Conservation (phyloP, 2,113 vertebrate genomes). For the Aspiorhynchus laticeps region DNA sequence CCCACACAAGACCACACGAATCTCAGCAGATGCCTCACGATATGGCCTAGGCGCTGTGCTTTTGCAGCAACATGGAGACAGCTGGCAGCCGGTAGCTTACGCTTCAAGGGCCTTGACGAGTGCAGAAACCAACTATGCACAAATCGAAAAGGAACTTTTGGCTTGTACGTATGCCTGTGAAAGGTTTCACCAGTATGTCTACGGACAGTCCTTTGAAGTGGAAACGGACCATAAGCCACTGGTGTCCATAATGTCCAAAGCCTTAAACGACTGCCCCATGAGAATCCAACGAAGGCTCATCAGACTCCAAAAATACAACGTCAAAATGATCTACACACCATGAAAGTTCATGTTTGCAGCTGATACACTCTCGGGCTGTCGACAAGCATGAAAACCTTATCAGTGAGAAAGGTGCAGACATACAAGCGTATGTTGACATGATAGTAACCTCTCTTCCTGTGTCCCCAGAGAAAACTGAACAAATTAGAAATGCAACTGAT, state of each 20-base stretch:
- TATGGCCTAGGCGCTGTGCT: conserved; percentile 40
- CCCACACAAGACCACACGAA: conserved; percentile 9
- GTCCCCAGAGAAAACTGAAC: conserved; percentile 29
- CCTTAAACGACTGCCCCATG: conserved; percentile 45
- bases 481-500: conserved; percentile 32
- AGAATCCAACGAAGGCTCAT: conserved; percentile 47
- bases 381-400: conserved; percentile 4
- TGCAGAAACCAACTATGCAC: conserved; percentile 44
- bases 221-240: conserved; percentile 53
- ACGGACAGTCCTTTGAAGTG: conserved; percentile 34
- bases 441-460: not conserved
- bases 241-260: conserved; percentile 44
- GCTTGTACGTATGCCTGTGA: conserved; percentile 46
- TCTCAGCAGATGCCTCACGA: conserved; percentile 44
- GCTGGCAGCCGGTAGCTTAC: conserved; percentile 42
- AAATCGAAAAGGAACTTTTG: conserved; percentile 49
- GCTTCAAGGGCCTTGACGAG: conserved; percentile 27
- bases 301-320: conserved; percentile 34
- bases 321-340: conserved; percentile 37
- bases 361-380: conserved; percentile 27
- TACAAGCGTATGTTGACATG: conserved; percentile 50
- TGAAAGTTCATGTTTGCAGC: conserved; percentile 46
- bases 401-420: not conserved
- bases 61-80: conserved; percentile 27
- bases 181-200: conserved; percentile 48